Evolutionary conservation across 2,797 vertebrate species (phyloP), one percentile per base, ranked within the genome.

Genomic region (Pipistrellus nathusii): DNA sequence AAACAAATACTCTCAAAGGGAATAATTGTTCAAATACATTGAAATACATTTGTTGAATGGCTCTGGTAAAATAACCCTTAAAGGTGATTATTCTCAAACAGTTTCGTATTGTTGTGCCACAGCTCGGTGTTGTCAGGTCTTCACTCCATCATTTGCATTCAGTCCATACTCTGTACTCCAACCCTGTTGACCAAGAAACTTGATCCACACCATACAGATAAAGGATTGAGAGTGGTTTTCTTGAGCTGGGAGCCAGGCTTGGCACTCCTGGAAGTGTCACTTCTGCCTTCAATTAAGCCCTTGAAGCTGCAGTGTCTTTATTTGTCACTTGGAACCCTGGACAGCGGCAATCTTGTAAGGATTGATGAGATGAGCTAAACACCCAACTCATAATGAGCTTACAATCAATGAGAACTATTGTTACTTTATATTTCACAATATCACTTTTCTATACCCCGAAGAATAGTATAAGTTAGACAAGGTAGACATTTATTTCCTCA

Each of bases 401-500:
- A 44, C 59, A 51, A 35, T 59, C 69, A 89, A 46, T 17, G 17
- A 44, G 6, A 76, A 32, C 12, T 81, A 55, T 30, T 69, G 25
- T 64, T 81, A 72, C 38, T 73, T 95, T 64, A 9, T 59, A 77
- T 68, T 71, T 86, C 68, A 23, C 94, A 92, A 84, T 32, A 73
- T 11, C 23, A 62, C 44, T 85, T 82, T 88, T 68, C 27, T 15
- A 68, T 30, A 51, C 3, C 30, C 0, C 5, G 17, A 72, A 93
- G n/a, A 73, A 72, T 35, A 38, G 32, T 27, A 4, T 53, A 46
- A 41, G 55, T 85, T 46, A 30, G 8, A 55, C 15, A 30, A 32
- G 9, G 35, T 71, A 55, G 66, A 93, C 41, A 69, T 57, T 76
- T 82, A 84, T 66, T 30, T 80, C 20, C 32, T 91, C 53, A 20